Percentiles rank a stretch among this genome's conserved stretches.
phyloP scores from a whole-genome alignment of 2,797 vertebrate genomes.

The Halcyon chelicuti region DNA sequence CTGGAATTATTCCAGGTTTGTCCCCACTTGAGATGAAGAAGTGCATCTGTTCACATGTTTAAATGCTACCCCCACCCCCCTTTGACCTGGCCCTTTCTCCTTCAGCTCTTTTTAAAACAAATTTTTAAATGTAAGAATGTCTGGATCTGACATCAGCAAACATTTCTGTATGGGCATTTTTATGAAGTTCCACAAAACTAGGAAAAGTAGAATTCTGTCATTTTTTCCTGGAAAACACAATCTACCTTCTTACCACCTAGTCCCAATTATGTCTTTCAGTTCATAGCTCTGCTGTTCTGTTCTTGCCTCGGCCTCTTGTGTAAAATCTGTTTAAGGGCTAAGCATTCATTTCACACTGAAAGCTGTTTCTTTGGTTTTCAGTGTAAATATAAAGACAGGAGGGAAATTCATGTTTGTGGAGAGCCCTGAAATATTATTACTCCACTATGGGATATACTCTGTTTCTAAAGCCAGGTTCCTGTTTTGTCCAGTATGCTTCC shows the following conservation, averaged over 20 bases:
- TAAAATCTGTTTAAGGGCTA: not conserved
- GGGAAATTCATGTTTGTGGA: not conserved
- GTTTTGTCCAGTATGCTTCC: not conserved
- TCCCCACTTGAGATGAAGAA: not conserved
- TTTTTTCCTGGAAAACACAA: not conserved
- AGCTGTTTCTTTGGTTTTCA: not conserved
- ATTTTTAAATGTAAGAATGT: fast-evolving
- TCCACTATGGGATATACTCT: not conserved
- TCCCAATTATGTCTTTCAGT: not conserved
- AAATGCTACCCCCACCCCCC: not conserved
- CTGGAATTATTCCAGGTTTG: not conserved
- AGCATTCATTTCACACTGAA: not conserved
- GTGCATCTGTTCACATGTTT: not conserved
- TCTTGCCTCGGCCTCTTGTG: not conserved
- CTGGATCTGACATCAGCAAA: not conserved
- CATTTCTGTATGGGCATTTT: not conserved
- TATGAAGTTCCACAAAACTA: not conserved
- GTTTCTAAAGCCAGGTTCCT: not conserved
- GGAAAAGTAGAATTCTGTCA: not conserved
- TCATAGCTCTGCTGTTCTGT: not conserved
- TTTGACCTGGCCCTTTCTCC: not conserved
- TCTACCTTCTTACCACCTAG: not conserved
- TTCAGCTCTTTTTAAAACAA: not conserved
- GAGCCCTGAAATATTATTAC: not conserved
- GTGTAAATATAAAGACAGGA: not conserved